A percentile compares a stretch with the other conserved stretches of the same genome.
These are phyloP conservation scores for Periplaneta americana DNA, from an alignment of 1,140 invertebrate genomes.

Conservation along the genomic window DNA sequence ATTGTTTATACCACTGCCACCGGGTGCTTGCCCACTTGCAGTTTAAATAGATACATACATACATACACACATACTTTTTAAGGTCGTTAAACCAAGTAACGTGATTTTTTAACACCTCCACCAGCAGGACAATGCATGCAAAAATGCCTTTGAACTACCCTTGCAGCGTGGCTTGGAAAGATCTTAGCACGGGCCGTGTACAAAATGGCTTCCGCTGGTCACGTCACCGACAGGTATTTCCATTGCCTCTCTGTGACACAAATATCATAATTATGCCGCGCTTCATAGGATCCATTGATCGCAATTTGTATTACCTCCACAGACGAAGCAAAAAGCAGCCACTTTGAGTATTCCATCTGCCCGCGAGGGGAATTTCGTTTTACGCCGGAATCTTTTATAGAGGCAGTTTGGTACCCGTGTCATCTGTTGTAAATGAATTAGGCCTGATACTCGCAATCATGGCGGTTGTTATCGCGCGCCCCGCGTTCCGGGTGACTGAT, in stretches of 20 bases:
- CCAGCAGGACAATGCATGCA: too few species aligned
- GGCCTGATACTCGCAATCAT: background rate
- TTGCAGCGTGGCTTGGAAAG: too few species aligned
- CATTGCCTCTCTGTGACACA: background rate
- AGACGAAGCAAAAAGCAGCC: background rate
- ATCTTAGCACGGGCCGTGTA: too few species aligned
- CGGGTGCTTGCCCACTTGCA: too few species aligned
- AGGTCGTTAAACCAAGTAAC: too few species aligned
- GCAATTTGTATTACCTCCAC: background rate
- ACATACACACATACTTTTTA: too few species aligned
- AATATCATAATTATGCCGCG: background rate
- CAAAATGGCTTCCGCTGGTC: too few species aligned
- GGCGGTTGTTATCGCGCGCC: background rate
- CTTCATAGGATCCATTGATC: background rate
- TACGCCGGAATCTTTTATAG: background rate
- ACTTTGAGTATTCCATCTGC: background rate
- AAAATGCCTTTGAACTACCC: too few species aligned
- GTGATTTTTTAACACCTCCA: too few species aligned
- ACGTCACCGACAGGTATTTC: background rate
- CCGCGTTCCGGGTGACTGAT: background rate
- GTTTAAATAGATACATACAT: too few species aligned
- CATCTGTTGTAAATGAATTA: conserved; percentile 2
- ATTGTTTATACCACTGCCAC: too few species aligned
- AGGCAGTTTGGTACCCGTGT: background rate
- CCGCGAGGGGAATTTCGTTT: background rate